Conservation (phyloP, 2,113 vertebrate genomes). For the Bothrops jararaca region DNA sequence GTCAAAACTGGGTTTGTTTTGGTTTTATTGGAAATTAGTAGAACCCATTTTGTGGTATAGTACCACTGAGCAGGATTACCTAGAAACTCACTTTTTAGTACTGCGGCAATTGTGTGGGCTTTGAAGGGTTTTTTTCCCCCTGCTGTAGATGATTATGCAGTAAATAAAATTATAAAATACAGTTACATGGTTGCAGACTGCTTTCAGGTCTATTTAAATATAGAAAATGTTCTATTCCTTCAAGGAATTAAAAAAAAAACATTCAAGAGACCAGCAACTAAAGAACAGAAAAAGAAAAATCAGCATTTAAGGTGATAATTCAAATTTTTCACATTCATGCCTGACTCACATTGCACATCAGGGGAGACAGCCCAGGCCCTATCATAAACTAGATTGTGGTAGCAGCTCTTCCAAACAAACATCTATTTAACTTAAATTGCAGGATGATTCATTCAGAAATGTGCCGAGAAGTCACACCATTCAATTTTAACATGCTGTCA, state of each 20-base stretch:
- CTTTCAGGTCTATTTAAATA: background rate
- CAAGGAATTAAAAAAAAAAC: background rate
- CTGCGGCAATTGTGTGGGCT: background rate
- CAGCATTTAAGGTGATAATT: background rate
- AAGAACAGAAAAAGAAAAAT: background rate
- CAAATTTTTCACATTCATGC: background rate
- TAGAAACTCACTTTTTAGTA: too few relatives aligned
- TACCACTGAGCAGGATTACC: background rate
- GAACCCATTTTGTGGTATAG: background rate
- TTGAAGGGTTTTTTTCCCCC: background rate
- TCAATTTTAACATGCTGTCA: slow-evolving; percentile 20
- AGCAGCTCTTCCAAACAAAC: background rate
- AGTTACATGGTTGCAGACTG: background rate
- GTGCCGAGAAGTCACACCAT: background rate
- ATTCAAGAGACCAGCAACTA: background rate
- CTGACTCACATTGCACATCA: slow-evolving; percentile 8
- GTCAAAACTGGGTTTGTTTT: background rate
- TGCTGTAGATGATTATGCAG: background rate
- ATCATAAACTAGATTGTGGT: background rate
- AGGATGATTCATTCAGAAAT: background rate
- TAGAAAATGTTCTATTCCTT: background rate
- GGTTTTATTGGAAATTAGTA: background rate
- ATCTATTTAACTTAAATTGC: background rate
- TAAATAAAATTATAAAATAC: background rate
- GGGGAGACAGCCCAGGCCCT: background rate